These are phyloP conservation scores for Pteria penguin DNA, from an alignment of 2,888 invertebrate species.

Conservation along the genomic window DNA sequence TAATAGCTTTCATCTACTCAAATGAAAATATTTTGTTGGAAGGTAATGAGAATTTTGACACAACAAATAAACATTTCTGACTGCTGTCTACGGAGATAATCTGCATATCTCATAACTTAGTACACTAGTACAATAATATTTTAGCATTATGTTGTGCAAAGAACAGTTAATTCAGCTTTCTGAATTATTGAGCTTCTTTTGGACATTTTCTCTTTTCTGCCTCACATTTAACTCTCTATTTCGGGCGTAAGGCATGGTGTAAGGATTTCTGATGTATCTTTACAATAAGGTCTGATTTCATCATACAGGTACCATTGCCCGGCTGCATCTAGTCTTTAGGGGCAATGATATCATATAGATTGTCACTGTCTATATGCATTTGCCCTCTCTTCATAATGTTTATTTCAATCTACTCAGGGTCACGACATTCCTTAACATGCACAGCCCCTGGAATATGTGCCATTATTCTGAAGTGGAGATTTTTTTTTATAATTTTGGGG, in stretches of 20 bases:
- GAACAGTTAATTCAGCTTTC: too few species aligned
- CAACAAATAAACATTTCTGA: too few species aligned
- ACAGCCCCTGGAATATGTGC: too few species aligned
- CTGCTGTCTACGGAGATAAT: not conserved
- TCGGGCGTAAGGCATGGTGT: not conserved
- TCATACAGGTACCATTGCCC: too few species aligned
- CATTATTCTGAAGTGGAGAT: slow-evolving; percentile 1
- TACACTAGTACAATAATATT: too few species aligned
- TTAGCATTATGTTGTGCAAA: too few species aligned
- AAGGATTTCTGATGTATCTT: not conserved
- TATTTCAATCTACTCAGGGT: not conserved
- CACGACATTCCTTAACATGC: not conserved
- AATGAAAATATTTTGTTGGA: too few species aligned
- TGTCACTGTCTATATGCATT: too few species aligned
- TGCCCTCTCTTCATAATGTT: slow-evolving; percentile 1
- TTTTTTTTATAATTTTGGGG: not conserved
- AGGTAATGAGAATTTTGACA: too few species aligned
- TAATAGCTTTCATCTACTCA: too few species aligned
- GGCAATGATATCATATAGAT: not conserved
- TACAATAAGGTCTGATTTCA: not conserved
- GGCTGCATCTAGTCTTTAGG: slow-evolving; percentile 1
- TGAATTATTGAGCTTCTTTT: too few species aligned
- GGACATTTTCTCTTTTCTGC: slow-evolving; percentile 2
- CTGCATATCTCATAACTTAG: too few species aligned
- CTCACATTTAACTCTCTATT: not conserved